A percentile compares a stretch with the other conserved stretches of the same genome.
phyloP scores from a whole-genome alignment of 2,797 vertebrate species.

The Amblyraja radiata region DNA sequence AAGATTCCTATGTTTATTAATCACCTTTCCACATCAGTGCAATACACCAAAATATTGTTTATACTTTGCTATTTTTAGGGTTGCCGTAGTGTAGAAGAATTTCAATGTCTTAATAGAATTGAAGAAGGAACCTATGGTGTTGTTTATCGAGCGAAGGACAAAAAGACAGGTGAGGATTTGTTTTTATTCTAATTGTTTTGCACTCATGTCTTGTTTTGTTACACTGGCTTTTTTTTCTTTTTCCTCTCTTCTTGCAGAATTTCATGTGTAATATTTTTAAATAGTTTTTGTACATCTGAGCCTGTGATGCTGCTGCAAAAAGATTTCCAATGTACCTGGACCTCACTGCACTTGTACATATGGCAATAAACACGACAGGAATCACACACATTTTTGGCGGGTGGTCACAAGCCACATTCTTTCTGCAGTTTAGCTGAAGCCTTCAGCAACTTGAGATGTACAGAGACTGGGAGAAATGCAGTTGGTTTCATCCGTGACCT shows the following conservation, averaged over 20 bases:
- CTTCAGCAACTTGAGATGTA: background rate
- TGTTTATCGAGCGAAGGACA: conserved; percentile 96
- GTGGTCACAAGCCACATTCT: background rate
- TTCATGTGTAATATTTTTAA: too few relatives aligned
- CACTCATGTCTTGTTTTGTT: too few relatives aligned
- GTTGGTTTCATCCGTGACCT: background rate
- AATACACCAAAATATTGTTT: background rate
- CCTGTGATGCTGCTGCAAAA: too few relatives aligned
- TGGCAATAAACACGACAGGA: background rate
- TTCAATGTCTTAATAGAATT: conserved; percentile 93
- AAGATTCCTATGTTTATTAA: background rate
- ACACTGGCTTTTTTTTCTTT: too few relatives aligned
- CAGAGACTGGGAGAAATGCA: background rate
- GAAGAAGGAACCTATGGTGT: conserved; percentile 95
- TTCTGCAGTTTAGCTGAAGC: background rate
- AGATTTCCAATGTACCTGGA: too few relatives aligned
- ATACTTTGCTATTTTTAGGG: conserved; percentile 60
- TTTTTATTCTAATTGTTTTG: too few relatives aligned
- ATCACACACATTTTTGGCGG: background rate
- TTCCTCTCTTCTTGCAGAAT: too few relatives aligned
- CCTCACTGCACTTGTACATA: too few relatives aligned
- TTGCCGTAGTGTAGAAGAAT: conserved; percentile 94
- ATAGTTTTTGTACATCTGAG: too few relatives aligned
- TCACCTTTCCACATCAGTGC: background rate
- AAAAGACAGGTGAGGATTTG: conserved; percentile 75